Base-by-base conservation (phyloP, 2,113 vertebrate species). In the Bujurquina vittata region DNA sequence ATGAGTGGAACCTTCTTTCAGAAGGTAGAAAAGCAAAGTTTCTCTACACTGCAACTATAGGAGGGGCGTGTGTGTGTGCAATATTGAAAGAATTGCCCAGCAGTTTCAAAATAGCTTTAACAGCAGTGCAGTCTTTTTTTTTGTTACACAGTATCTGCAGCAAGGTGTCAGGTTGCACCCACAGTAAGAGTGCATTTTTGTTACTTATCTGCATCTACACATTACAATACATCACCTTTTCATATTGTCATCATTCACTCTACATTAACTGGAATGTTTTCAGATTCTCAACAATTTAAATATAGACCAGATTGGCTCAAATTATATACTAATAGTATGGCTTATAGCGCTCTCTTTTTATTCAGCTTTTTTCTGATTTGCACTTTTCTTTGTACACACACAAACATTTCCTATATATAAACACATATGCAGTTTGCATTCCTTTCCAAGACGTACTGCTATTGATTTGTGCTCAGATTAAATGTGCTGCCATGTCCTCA, bases 401-500 rank as follows among this genome's bases (percentile, higher is more conserved):
- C 22, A 56, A 55, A 75, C 35, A 46, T 22, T 43, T 62, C 29
- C 26, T 35, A 11, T 61, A 18, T 46, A 54, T 49, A 81, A 79
- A 85, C 69, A 84, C 58, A 46, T 58, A 52, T 67, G 72, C 26
- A 72, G 49, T 88, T 91, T 82, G 58, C 77, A 72, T 89, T 90
- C 83, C 63, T 88, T 72, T 60, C 65, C 77, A 87, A 88, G 86
- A 85, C 85, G 63, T 31, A 63, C 79, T 29, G 75, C 11, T 67
- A 93, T 92, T 75, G 89, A 92, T 89, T 85, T 77, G 57, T 84
- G 61, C 84, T 89, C 82, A 49, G 87, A 90, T 92, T 85, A 90
- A 92, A 92, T 88, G 89, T 90, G 90, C 88, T 87, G 89, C 90
- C 87, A 72, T 91, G 87, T 93, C 90, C 88, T 91, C 89, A 85